Evolutionary conservation across 2,797 vertebrate genomes (phyloP).

Genomic region (Halcyon badia): DNA sequence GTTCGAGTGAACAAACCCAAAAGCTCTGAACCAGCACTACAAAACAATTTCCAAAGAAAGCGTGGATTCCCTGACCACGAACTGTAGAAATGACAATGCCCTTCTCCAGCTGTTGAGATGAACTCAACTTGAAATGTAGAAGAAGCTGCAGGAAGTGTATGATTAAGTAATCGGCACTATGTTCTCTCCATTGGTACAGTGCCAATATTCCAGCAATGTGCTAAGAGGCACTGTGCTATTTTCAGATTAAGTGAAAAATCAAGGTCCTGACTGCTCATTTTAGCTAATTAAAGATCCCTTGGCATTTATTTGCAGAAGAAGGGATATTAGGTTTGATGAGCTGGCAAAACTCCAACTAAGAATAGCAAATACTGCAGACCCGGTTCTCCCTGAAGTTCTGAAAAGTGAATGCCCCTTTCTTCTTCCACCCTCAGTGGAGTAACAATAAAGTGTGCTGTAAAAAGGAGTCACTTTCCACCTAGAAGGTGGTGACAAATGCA

Average conservation of each 20-base stretch:
- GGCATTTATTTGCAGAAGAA: slow-evolving; percentile 46
- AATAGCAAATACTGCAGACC: background rate
- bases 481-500: background rate
- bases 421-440: background rate
- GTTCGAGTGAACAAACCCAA: background rate
- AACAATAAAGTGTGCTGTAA: background rate
- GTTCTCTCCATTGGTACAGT: background rate
- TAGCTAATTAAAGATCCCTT: slow-evolving; percentile 54
- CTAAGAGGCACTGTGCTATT: slow-evolving; percentile 48
- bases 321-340: slow-evolving; percentile 14
- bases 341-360: background rate
- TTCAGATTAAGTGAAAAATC: slow-evolving; percentile 70
- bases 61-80: slow-evolving; percentile 6
- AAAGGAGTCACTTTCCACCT: background rate
- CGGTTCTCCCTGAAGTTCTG: background rate
- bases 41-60: background rate
- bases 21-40: background rate
- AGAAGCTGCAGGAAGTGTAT: slow-evolving; percentile 20
- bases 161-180: slow-evolving; percentile 51
- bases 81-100: background rate
- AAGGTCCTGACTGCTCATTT: slow-evolving; percentile 51
- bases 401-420: background rate
- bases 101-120: slow-evolving; percentile 43
- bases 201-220: slow-evolving; percentile 10
- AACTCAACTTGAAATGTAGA: slow-evolving; percentile 21